Evolutionary conservation across 2,113 vertebrate genomes (phyloP), one percentile per base, ranked within the genome.

Genomic region (Anguilla japonica): DNA sequence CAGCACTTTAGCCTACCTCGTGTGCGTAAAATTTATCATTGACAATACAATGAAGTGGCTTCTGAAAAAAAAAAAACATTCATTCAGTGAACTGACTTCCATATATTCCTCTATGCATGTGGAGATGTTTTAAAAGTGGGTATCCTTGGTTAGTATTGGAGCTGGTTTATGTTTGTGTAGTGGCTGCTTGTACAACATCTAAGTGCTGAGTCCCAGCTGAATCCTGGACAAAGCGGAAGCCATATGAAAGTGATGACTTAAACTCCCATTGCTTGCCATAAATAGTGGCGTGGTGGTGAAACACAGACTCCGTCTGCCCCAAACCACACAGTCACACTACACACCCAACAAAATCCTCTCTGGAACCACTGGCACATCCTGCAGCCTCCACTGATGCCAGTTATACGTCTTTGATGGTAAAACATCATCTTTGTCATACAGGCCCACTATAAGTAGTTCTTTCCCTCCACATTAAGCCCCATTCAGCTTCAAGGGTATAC

Each of bases 391-490:
- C 79, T 84, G 91, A 93, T 84, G 90, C 91, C 92, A 91, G 91
- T 93, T 92, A 91, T 2, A 87, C 86, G 87, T 40, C 89, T 89
- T 89, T 88, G 75, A 91, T 71, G 41, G 85, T 84, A n/a, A 86
- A 86, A 85, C 34, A 34, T 84, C 79, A 86, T 85, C 57, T 90
- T 90, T 90, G 67, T 89, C 79, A 84, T 56, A 2, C 26, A 71
- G 78, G 81, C 82, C 39, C 84, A 86, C 0, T 29, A 5, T 13
- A 34, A 75, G 26, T n/a, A 29, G 71, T 2, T 14, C n/a, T 29
- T 75, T 75, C 26, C 5, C n/a, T n/a, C 2, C n/a, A n/a, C n/a
- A 34, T 75, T 75, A 34, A 75, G 71, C 29, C 71, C 7, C n/a
- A 75, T 26, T 75, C 71, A n/a, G 26, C n/a, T 75, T 75, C 9